Base-by-base conservation (phyloP, 2,797 vertebrate genomes). In the Oryzias sinensis region DNA sequence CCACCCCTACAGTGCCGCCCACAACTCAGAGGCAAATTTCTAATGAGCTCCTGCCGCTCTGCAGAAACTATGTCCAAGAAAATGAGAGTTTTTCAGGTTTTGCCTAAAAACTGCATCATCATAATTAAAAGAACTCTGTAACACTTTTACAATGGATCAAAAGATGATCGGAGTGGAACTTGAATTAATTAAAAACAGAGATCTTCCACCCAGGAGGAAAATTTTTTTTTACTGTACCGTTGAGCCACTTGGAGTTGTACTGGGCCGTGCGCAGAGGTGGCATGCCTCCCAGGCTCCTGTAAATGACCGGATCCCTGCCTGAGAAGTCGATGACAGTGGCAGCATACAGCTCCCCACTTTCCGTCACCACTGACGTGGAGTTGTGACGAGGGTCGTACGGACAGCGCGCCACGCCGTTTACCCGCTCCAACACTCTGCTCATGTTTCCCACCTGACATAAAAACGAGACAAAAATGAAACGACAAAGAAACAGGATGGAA, bases 161-260 rank as follows among this genome's bases (percentile, higher is more conserved):
- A 29, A 29, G 5, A 29, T 29, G 27, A 6, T 29, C 7, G 27
- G 5, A 29, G 27, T 29, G 33, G 2, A 3, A 11, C 9, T 37
- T 37, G 11, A 13, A 11, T 11, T 37, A 9, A 37, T 33, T 9
- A 33, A 11, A 33, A 33, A 11, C 29, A 9, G 9, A 9, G 18
- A 18, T 9, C 33, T 37, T 37, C 11, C 2, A 37, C 33, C 11
- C 33, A 37, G 9, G 33, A 37, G 33, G 11, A 37, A 33, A 33
- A 37, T 7, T 18, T 18, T 18, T 18, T 18, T 18, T 6, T 24
- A 42, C 43, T 25, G 47, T 93, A 99, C 97, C 97, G 25, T 98
- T 98, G 81, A 99, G 96, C 97, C 97, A 99, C 59, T 98, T 98
- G 76, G 97, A 99, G 92, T 99, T 99, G 88, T 99, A 99, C 70